Evolutionary conservation across 2,797 vertebrate species (phyloP), one percentile per base, ranked within the genome.

Genomic region (Galagoides demidoff): DNA sequence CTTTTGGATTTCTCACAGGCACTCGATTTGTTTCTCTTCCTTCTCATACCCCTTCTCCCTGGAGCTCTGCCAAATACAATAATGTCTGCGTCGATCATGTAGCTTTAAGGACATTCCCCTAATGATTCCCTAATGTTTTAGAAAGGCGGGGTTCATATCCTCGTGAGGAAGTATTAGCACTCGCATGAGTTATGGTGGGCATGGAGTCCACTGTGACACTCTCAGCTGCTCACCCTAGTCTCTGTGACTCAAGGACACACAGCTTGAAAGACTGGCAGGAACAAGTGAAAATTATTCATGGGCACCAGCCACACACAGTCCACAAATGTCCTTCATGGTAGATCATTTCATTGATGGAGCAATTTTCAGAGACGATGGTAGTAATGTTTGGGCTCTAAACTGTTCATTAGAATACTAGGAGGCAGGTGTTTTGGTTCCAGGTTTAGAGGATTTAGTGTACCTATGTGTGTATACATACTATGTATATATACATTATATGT

Each of bases 271-370:
- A 95, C 64, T 77, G 91, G 71, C 83, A 92, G 90, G 96, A 94
- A n/a, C 93, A 95, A 95, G 88, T 95, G 90, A 52, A 92, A 79
- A 96, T 87, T 96, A 85, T 97, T 92, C 94, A 89, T 82, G 92
- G 79, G 45, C 37, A 85, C n/a, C 82, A 29, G 27, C 70, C 89
- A 81, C 82, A 95, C 77, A 66, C 85, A 77, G 73, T 92, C 61
- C 84, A 94, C 55, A 86, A 71, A 95, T 94, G 81, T 87, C 92
- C 81, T 97, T 95, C 95, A 94, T 71, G 92, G 55, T n/a, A 71
- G 89, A 89, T 92, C 88, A 95, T 94, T 85, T 88, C 82, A 55
- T 39, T 91, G 95, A 59, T n/a, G 76, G 90, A 68, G 74, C 79
- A 92, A 61, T 95, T 92, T 89, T 92, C 70, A 95, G 90, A 23